These are phyloP conservation scores for Chaetops frenatus DNA, from an alignment of 2,113 vertebrate genomes.

Conservation along the genomic window DNA sequence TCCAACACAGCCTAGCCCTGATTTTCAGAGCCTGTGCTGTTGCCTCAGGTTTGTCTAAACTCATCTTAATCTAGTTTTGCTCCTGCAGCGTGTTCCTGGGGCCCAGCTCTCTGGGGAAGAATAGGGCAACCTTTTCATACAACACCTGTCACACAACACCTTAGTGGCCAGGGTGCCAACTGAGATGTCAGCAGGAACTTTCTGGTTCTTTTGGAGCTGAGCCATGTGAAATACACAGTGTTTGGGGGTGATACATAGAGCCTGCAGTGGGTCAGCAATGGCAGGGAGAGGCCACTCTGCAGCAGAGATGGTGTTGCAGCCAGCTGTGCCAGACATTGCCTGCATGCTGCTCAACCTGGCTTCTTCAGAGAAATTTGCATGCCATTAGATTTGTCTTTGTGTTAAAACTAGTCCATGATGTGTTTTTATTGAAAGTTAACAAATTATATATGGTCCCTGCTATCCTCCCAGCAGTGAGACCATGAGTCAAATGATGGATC, in stretches of 20 bases:
- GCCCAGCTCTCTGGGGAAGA: not conserved
- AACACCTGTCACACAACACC: not conserved
- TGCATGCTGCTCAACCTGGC: not conserved
- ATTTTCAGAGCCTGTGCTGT: not conserved
- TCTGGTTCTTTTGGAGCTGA: not conserved
- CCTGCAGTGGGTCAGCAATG: accelerated
- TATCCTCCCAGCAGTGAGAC: not conserved
- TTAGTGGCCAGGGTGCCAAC: not conserved
- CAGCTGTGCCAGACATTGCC: not conserved
- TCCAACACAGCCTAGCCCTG: not conserved
- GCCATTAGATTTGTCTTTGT: not conserved
- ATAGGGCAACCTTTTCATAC: not conserved
- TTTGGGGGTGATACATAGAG: not conserved
- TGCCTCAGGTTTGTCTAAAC: not conserved
- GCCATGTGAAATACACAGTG: not conserved
- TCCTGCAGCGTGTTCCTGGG: not conserved
- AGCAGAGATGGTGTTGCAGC: not conserved
- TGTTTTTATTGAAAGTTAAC: not conserved
- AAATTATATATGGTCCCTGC: not conserved
- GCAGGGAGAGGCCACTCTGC: not conserved
- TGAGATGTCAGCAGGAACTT: not conserved
- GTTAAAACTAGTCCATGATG: not conserved
- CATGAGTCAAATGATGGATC: not conserved
- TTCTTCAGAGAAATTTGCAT: not conserved
- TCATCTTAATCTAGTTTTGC: not conserved